Evolutionary conservation across 2,888 invertebrate genomes (phyloP).

Genomic region (Dione juno): DNA sequence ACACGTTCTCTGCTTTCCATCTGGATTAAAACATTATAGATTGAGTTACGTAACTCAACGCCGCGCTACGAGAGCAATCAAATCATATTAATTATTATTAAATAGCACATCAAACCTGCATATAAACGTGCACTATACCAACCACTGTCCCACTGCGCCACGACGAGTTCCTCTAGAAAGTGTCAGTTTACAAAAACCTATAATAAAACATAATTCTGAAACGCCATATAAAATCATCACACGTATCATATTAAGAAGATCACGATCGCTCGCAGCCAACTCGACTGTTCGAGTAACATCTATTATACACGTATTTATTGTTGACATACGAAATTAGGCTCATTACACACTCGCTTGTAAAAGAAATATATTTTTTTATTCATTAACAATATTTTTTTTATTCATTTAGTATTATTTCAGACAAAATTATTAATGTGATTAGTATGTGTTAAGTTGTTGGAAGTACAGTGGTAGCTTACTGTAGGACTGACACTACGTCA

Average conservation of each 20-base stretch:
- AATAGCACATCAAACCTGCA: background rate
- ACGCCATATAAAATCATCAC: slow-evolving; percentile 26
- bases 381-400: no score
- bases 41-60: no score
- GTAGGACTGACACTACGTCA: no score
- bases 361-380: background rate
- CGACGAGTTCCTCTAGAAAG: background rate
- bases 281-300: slow-evolving; percentile 54
- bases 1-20: no score
- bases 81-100: no score
- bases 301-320: slow-evolving; percentile 57
- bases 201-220: background rate
- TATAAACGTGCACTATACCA: background rate
- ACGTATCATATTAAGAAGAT: slow-evolving; percentile 48
- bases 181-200: background rate
- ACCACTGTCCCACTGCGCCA: background rate
- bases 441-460: no score
- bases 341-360: slow-evolving; percentile 20
- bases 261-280: slow-evolving; percentile 54
- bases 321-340: slow-evolving; percentile 46
- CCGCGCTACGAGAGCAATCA: no score
- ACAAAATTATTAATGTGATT: no score
- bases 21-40: no score
- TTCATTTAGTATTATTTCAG: no score
- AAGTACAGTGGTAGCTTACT: no score